phyloP scores from a whole-genome alignment of 2,888 invertebrate genomes.

The Trissolcus brochymenae region DNA sequence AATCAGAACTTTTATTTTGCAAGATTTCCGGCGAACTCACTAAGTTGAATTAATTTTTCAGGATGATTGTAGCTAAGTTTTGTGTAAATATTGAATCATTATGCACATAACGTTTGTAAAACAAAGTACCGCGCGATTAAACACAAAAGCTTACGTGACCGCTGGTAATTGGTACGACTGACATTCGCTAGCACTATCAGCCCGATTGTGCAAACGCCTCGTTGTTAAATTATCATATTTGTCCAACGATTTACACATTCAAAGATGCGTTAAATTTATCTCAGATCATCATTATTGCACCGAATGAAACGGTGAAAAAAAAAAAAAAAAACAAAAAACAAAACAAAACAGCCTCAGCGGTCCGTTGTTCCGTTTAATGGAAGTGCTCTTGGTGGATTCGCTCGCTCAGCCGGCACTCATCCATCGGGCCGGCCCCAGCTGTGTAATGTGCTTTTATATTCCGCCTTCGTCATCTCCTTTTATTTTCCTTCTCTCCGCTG shows the following conservation, averaged over 20 bases:
- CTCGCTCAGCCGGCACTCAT: constrained; percentile 61
- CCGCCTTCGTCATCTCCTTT: constrained; percentile 53
- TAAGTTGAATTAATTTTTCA: constrained; percentile 42
- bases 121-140: constrained; percentile 30
- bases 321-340: no score
- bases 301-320: constrained; percentile 33
- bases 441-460: constrained; percentile 60
- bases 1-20: constrained; percentile 25
- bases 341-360: constrained; percentile 60
- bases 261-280: background rate
- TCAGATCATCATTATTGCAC: constrained; percentile 43
- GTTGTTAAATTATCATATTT: constrained; percentile 17
- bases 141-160: constrained; percentile 20
- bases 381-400: constrained; percentile 61
- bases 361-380: constrained; percentile 64
- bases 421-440: constrained; percentile 61
- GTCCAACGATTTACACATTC: background rate
- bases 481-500: constrained; percentile 28
- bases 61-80: constrained; percentile 19
- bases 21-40: constrained; percentile 35
- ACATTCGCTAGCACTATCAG: constrained; percentile 12
- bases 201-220: constrained; percentile 13
- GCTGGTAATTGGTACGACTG: constrained; percentile 6
- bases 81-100: constrained; percentile 44
- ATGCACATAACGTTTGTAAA: constrained; percentile 27